Evolutionary conservation across 1,140 invertebrate genomes (phyloP), one percentile per base, ranked within the genome.

Genomic region (Pachypeltis micranthus): DNA sequence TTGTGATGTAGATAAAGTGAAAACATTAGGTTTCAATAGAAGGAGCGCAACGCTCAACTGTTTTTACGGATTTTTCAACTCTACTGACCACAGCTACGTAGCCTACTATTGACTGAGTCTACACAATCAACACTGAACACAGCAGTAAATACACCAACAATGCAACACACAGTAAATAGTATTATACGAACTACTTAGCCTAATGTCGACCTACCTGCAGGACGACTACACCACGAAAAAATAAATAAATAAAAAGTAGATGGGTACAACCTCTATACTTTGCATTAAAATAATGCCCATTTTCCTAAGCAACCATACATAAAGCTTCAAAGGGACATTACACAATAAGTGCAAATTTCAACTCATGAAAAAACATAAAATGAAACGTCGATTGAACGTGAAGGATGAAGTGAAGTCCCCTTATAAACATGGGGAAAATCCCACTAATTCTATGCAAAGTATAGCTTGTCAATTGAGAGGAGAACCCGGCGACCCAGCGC

Each of bases 391-490:
- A 57, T 19, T 55, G 24, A 60, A 61, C 23, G 47, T 3, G 44
- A 63, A 63, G 25, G 14, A 62, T 34, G 14, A 51, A 51, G 47
- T 51, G 23, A 51, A 51, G 47, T 51, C 47, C 47, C 47, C 47
- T 51, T 39, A 56, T 27, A 64, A 26, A 61, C 58, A 59, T 63
- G 75, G 82, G 83, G 85, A 85, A 86, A 86, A 83, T 67, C 85
- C 81, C 85, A 87, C 84, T 86, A 87, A 84, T 85, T 87, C 83
- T 85, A 88, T 88, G 85, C 85, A 87, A 87, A 87, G 85, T 88
- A 88, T 87, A 88, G 85, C 80, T 85, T 84, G 83, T 86, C 85
- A 23, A 59, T 39, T 51, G 47, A 51, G 47, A 16, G 23, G 47
- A 10, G 16, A 10, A 51, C 47, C 4, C 12, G 12, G 47, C 34